Base-by-base conservation (phyloP, 92 coral and sea anemone genomes). In the Bergia sp. region DNA sequence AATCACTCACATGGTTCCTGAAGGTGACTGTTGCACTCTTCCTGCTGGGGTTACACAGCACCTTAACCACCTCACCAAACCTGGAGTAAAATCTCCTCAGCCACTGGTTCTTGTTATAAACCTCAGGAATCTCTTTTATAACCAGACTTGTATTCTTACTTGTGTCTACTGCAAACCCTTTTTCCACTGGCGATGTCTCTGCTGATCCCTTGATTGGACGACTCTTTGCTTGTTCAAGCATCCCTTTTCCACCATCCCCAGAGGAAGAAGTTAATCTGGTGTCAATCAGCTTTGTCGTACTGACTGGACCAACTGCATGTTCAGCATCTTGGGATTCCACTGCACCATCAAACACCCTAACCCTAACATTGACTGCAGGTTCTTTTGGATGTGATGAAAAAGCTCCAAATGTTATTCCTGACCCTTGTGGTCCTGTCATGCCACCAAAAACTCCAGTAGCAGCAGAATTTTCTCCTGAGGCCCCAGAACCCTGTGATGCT, bases 41-140 rank as follows among this genome's bases (percentile, higher is more conserved):
- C 55, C 82, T 97, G 15, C 79, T 61, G 29, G 95, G 91, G 77
- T 81, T 88, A 79, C 98, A 93, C 36, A 91, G 6, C 49, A 97
- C 94, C 67, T 95, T 97, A 6, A 86, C 90, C 72, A 96, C 94
- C 42, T 93, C 94, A 7, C 99, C 99, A 95, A 95, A 95, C 43
- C 91, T 90, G 72, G 96, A 91, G 73, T 95, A 97, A 84, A 89
- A 93, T 72, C 93, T 91, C 89, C 85, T 92, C 53, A 97, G 44
- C 96, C 94, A 92, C 0, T 94, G 85, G 76, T 94, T 95, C 80
- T 94, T 94, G 72, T 95, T 91, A 74, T 44, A 94, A 6, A 82
- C 83, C n/a, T 94, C 93, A 2, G 96, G 96, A 37, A 97, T 89
- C 64, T 93, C 98, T 29, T 88, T 89, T 65, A 97, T 92, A 47